Evolutionary conservation across 2,113 vertebrate species (phyloP).

Genomic region (Colaptes auratus): DNA sequence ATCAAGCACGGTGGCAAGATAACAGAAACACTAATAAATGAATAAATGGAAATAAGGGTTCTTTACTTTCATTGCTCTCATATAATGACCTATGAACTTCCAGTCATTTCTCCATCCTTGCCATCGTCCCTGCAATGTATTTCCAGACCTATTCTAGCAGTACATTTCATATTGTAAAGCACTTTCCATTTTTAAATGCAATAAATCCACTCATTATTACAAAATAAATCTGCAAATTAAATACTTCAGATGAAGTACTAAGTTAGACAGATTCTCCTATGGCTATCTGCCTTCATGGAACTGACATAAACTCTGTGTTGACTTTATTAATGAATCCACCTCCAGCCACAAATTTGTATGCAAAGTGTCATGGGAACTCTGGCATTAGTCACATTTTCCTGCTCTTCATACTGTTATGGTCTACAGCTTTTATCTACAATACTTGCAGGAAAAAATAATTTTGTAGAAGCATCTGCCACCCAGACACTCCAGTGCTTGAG

Average conservation of each 20-base stretch:
- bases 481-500: neutral
- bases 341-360: constrained; percentile 49
- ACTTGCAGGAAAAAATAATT: neutral
- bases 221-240: constrained; percentile 53
- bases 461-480: neutral
- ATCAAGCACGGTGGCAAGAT: neutral
- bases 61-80: neutral
- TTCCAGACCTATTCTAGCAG: neutral
- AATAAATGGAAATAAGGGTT: neutral
- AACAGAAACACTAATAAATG: neutral
- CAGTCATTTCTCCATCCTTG: neutral
- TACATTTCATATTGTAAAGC: neutral
- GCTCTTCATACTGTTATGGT: neutral
- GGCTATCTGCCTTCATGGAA: constrained; percentile 16
- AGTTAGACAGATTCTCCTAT: constrained; percentile 53
- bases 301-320: constrained; percentile 27
- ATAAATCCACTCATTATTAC: constrained; percentile 18
- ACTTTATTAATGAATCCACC: constrained; percentile 70
- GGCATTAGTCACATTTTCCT: constrained; percentile 28
- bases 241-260: constrained; percentile 3
- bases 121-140: neutral
- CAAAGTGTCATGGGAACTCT: constrained; percentile 33
- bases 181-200: constrained; percentile 13
- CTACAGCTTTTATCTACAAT: neutral
- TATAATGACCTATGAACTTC: neutral